Percentiles rank a stretch among this genome's conserved stretches.
These are phyloP conservation scores for Rhopalosiphum padi DNA, from an alignment of 1,140 invertebrate species.

Conservation along the genomic window DNA sequence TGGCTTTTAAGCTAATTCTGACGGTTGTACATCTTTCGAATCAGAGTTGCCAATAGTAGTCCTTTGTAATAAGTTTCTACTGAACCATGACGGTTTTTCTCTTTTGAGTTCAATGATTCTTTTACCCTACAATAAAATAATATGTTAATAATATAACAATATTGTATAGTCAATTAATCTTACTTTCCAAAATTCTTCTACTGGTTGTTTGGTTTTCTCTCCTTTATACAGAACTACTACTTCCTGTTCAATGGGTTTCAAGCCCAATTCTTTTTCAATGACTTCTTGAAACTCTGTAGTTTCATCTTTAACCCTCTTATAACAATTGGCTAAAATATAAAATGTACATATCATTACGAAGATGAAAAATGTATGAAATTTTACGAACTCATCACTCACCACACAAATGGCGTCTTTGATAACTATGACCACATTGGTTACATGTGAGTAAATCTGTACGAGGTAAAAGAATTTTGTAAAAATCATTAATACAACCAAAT, in stretches of 20 bases:
- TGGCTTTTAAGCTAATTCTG: slow-evolving; percentile 69
- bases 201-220: slow-evolving; percentile 69
- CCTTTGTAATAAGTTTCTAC: slow-evolving; percentile 80
- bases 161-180: slow-evolving; percentile 56
- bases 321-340: slow-evolving; percentile 74
- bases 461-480: slow-evolving; percentile 73
- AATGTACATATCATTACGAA: neutral
- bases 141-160: slow-evolving; percentile 62
- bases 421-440: slow-evolving; percentile 79
- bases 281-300: slow-evolving; percentile 78
- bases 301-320: slow-evolving; percentile 79
- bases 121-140: slow-evolving; percentile 65
- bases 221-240: slow-evolving; percentile 84
- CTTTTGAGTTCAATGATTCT: slow-evolving; percentile 78
- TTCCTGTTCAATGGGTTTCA: slow-evolving; percentile 80
- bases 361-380: neutral
- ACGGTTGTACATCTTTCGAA: slow-evolving; percentile 75
- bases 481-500: slow-evolving; percentile 71
- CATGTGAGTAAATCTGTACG: slow-evolving; percentile 80
- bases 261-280: slow-evolving; percentile 74
- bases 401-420: slow-evolving; percentile 79
- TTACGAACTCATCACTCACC: slow-evolving; percentile 68
- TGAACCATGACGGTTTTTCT: slow-evolving; percentile 79
- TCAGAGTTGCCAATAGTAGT: slow-evolving; percentile 72
- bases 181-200: slow-evolving; percentile 64